phyloP scores from a whole-genome alignment of 2,113 vertebrate genomes.

The Hystrix cristata region DNA sequence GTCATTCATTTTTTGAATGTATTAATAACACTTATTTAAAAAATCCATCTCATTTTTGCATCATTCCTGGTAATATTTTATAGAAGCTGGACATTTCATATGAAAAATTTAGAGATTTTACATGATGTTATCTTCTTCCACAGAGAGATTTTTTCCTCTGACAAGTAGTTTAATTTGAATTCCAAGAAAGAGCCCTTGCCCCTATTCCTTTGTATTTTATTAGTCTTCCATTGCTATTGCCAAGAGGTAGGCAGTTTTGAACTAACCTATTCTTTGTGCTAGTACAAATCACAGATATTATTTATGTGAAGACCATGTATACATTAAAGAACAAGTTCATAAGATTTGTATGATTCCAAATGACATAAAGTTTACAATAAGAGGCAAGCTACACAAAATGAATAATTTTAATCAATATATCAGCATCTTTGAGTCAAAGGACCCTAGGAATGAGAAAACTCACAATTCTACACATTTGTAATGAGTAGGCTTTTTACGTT shows the following conservation, averaged over 20 bases:
- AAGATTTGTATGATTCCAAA: background rate
- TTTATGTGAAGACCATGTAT: background rate
- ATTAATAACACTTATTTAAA: conserved; percentile 16
- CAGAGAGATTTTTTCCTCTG: background rate
- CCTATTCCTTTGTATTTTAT: background rate
- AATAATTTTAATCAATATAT: background rate
- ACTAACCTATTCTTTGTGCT: background rate
- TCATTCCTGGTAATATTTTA: background rate
- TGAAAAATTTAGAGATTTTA: background rate
- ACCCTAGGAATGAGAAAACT: background rate
- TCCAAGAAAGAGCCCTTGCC: background rate
- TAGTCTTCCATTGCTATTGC: background rate
- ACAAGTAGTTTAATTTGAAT: background rate
- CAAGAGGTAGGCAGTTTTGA: background rate
- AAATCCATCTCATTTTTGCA: background rate
- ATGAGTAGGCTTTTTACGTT: background rate
- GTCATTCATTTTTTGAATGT: background rate
- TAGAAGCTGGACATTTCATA: background rate
- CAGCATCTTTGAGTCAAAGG: background rate
- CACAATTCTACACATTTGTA: background rate
- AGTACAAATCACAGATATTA: background rate
- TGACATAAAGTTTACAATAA: background rate
- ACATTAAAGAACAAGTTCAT: background rate
- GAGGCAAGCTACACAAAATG: background rate
- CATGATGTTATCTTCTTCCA: background rate